Base-by-base conservation (phyloP, 2,797 vertebrate genomes). In the Leontocebus nigricollis region DNA sequence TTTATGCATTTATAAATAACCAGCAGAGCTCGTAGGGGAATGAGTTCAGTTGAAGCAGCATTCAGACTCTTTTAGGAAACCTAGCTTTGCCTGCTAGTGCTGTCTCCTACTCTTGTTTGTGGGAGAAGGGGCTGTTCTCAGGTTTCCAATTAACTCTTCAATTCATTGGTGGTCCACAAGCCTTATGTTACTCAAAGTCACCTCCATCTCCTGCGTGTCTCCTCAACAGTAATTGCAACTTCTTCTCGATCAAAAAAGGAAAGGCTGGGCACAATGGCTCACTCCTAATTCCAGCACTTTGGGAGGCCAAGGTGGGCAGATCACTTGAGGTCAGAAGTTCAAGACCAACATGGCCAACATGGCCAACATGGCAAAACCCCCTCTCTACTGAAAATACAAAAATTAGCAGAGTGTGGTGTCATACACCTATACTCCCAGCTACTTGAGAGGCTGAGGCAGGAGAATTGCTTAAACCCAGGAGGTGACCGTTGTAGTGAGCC, bases 141-240 rank as follows among this genome's bases (percentile, higher is more conserved):
- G 39, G 17, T 92, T 88, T 89, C 14, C n/a, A 46, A 19, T 50
- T 14, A 57, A 20, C 12, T 88, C 33, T 88, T 76, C 4, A 76
- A 9, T 39, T 82, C 52, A 5, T 20, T 26, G 10, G 13, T 33
- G 26, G 13, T 7, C 27, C 8, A 50, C 33, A 46, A 41, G 4
- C 11, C 7, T 27, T 52, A 4, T 2, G 39, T 76, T 55, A 12
- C 2, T 75, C 14, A 59, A 44, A 22, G 30, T 52, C 3, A 33
- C 2, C 10, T 17, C 0, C 5, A 19, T 30, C 6, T 26, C 19
- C 3, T 27, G 1, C 20, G 4, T 48, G 44, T 76, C 15, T 70
- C 22, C 13, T 36, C 52, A 50, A 11, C 4, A 48, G 24, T 33
- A 44, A 48, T 22, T 30, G 1, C 1, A 30, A 2, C 1, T 59